phyloP scores from a whole-genome alignment of 2,113 vertebrate species.

The Sterrhoptilus dennistouni region DNA sequence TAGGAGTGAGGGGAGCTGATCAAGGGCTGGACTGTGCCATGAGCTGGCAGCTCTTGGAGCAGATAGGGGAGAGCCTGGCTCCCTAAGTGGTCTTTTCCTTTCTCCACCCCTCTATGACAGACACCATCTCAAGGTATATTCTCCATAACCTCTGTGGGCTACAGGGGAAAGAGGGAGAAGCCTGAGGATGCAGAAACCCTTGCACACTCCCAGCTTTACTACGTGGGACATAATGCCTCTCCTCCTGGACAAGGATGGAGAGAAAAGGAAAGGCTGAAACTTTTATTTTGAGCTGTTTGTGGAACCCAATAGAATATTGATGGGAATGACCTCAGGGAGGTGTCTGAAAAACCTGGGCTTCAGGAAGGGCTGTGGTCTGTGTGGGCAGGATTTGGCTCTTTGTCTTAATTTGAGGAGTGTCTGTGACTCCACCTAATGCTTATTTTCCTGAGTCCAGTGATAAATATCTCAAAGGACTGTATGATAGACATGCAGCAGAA shows the following conservation, averaged over 20 bases:
- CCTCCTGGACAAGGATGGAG: neutral
- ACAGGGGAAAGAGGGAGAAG: neutral
- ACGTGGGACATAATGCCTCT: accelerated
- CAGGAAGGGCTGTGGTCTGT: neutral
- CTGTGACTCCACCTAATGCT: neutral
- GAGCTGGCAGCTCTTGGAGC: neutral
- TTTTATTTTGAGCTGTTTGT: neutral
- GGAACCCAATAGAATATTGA: neutral
- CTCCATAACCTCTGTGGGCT: neutral
- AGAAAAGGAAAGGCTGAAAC: neutral
- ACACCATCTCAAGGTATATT: accelerated
- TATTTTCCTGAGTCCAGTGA: neutral
- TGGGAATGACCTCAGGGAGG: neutral
- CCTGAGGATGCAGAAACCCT: neutral
- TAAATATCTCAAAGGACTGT: neutral
- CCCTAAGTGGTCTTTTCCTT: neutral
- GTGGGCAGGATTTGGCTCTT: neutral
- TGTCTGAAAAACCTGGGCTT: neutral
- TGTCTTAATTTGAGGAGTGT: neutral
- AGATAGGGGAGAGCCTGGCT: neutral
- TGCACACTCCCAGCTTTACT: neutral
- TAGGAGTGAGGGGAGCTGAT: neutral
- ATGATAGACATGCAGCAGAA: neutral
- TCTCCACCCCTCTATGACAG: accelerated
- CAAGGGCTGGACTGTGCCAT: neutral